phyloP scores from a whole-genome alignment of 1,140 invertebrate genomes.

The Drosophila malerkotliana region DNA sequence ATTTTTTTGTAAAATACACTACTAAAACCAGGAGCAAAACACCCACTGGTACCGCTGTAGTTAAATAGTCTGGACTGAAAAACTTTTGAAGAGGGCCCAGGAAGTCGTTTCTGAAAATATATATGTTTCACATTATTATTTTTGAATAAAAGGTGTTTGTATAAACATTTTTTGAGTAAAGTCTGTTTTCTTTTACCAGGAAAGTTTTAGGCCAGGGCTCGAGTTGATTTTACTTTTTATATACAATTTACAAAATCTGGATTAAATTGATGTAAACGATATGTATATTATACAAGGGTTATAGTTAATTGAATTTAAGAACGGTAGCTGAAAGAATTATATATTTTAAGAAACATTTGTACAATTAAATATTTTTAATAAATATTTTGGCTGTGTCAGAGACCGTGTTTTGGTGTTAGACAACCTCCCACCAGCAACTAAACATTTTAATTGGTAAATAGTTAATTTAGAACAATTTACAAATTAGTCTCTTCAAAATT shows the following conservation, averaged over 20 bases:
- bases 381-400: not conserved
- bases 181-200: slow-evolving; percentile 29
- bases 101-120: slow-evolving; percentile 47
- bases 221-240: slow-evolving; percentile 27
- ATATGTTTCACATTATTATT: not conserved
- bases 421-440: slow-evolving; percentile 20
- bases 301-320: slow-evolving; percentile 5
- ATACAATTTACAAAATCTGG: slow-evolving; percentile 38
- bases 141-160: not conserved
- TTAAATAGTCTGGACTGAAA: slow-evolving; percentile 21
- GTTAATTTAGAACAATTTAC: slow-evolving; percentile 18
- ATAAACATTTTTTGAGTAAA: not conserved
- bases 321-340: not conserved
- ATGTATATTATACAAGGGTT: slow-evolving; percentile 31
- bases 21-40: slow-evolving; percentile 20
- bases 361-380: not conserved
- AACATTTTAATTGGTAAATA: slow-evolving; percentile 10
- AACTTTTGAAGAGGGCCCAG: slow-evolving; percentile 31
- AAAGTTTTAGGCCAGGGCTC: slow-evolving; percentile 15
- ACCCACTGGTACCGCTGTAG: slow-evolving; percentile 39
- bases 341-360: not conserved
- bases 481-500: slow-evolving; percentile 29
- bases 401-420: slow-evolving; percentile 20
- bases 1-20: slow-evolving; percentile 20
- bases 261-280: not conserved